phyloP scores from a whole-genome alignment of 2,888 invertebrate species.

The Sisyra nigra region DNA sequence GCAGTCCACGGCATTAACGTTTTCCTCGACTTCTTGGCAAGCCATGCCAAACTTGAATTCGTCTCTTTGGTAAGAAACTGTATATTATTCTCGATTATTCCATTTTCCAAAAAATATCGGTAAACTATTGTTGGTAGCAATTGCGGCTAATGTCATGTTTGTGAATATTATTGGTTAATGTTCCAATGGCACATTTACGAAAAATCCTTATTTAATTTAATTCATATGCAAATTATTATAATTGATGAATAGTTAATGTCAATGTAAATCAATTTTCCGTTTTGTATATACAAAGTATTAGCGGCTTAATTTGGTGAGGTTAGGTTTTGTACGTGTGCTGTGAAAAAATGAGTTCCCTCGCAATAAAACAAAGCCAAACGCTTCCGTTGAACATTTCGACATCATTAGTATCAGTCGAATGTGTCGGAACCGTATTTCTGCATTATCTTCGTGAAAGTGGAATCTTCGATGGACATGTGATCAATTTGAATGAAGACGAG shows the following conservation, averaged over 20 bases:
- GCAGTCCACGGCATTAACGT: constrained; percentile 48
- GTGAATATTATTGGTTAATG: too few relatives aligned
- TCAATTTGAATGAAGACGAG: constrained; percentile 12
- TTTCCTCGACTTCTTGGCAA: constrained; percentile 45
- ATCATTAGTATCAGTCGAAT: constrained; percentile 28
- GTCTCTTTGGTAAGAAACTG: constrained; percentile 44
- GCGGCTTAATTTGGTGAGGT: too few relatives aligned
- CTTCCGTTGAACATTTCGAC: constrained; percentile 17
- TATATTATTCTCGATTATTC: neutral
- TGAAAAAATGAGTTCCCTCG: constrained; percentile 14
- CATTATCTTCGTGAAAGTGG: constrained; percentile 21
- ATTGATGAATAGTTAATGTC: too few relatives aligned
- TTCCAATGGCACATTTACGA: too few relatives aligned
- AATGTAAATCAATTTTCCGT: too few relatives aligned
- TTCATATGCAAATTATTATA: too few relatives aligned
- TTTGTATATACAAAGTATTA: too few relatives aligned
- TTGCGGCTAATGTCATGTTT: too few relatives aligned
- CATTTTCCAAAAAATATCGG: neutral
- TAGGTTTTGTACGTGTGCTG: constrained; percentile 16
- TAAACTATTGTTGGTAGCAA: neutral
- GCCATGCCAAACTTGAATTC: constrained; percentile 52
- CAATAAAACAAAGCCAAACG: constrained; percentile 18
- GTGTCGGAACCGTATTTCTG: constrained; percentile 33
- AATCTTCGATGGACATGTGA: constrained; percentile 9
- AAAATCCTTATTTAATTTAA: too few relatives aligned